These are phyloP conservation scores for Lissonota sp. DNA, from an alignment of 2,888 invertebrate genomes.

Conservation along the genomic window DNA sequence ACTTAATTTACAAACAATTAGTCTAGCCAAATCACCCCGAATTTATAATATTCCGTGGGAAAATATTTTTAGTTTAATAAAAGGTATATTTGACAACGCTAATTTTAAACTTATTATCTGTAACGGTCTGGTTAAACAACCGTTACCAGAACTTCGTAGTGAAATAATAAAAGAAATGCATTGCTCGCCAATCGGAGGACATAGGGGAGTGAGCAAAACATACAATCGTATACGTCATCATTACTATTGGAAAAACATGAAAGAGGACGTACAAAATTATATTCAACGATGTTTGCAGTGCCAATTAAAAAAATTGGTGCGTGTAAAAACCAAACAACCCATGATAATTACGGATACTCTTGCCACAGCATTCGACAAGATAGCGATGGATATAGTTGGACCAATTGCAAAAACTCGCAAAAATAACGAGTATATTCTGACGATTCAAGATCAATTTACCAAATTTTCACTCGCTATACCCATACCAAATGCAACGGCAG, in stretches of 20 bases:
- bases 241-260: slow-evolving; percentile 49
- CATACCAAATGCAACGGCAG: no score
- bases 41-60: no score
- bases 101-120: not conserved
- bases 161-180: not conserved
- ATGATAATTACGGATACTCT: slow-evolving; percentile 59
- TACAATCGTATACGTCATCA: slow-evolving; percentile 42
- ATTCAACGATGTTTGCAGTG: slow-evolving; percentile 59
- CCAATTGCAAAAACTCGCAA: not conserved
- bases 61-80: no score
- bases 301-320: slow-evolving; percentile 65
- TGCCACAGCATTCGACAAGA: not conserved
- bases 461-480: not conserved
- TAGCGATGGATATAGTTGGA: slow-evolving; percentile 4
- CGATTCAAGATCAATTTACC: not conserved
- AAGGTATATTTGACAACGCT: no score
- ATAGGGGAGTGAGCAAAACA: slow-evolving; percentile 51
- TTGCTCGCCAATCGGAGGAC: slow-evolving; percentile 22
- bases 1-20: no score
- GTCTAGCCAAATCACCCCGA: no score
- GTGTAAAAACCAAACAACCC: slow-evolving; percentile 54
- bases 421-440: not conserved
- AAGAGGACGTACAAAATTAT: slow-evolving; percentile 29
- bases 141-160: not conserved
- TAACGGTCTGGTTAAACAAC: slow-evolving; percentile 6